Evolutionary conservation across 2,797 vertebrate species (phyloP).

Genomic region (Falco novaeseelandiae): DNA sequence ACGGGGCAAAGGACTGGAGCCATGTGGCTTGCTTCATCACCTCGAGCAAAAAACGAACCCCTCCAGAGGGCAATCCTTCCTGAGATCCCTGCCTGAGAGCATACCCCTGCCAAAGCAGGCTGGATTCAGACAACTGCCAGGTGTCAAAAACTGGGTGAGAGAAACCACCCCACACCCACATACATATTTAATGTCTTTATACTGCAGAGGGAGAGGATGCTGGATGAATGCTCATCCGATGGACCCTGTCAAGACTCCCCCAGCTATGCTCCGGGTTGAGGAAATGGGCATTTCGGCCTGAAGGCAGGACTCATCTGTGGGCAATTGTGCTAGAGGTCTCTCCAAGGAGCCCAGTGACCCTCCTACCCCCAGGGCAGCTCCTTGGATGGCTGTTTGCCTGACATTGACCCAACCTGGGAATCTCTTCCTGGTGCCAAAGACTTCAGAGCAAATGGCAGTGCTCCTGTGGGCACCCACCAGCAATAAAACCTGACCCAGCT

Average conservation of each 20-base stretch:
- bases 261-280: background rate
- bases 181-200: background rate
- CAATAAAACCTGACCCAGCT: background rate
- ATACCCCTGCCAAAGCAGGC: background rate
- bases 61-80: background rate
- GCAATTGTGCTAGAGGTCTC: rapidly evolving
- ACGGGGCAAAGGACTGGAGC: background rate
- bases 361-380: background rate
- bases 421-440: background rate
- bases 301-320: background rate
- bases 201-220: background rate
- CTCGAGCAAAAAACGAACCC: background rate
- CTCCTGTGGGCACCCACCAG: background rate
- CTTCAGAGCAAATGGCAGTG: background rate
- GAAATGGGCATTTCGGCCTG: background rate
- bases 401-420: background rate
- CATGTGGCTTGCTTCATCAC: slow-evolving; percentile 19
- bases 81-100: background rate
- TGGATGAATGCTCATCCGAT: background rate
- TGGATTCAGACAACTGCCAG: background rate
- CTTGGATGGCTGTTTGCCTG: background rate
- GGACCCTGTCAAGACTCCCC: background rate
- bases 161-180: background rate
- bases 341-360: background rate
- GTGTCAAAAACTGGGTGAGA: background rate